phyloP scores from a whole-genome alignment of 2,888 invertebrate species.

The Spisula solida region DNA sequence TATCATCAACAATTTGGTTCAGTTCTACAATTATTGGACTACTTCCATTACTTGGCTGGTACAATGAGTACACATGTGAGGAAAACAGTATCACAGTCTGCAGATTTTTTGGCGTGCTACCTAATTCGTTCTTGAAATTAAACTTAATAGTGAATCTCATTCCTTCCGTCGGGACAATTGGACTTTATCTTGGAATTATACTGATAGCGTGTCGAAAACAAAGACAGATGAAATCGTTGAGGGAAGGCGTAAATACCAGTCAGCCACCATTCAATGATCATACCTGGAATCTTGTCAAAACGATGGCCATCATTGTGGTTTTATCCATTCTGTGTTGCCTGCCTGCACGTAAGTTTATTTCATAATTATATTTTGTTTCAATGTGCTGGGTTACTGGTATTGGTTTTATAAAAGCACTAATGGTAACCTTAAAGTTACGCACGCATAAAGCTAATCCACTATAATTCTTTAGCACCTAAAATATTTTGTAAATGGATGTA shows the following conservation, averaged over 20 bases:
- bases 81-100: conserved; percentile 57
- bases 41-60: conserved; percentile 73
- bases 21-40: conserved; percentile 67
- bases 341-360: conserved; percentile 63
- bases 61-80: conserved; percentile 31
- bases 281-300: conserved; percentile 66
- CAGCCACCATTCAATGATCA: conserved; percentile 44
- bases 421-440: not conserved
- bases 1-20: conserved; percentile 67
- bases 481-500: too few species aligned
- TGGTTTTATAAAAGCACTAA: not conserved
- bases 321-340: conserved; percentile 69
- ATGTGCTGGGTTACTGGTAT: not conserved
- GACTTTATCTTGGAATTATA: conserved; percentile 70
- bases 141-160: conserved; percentile 58
- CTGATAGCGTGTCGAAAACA: conserved; percentile 69
- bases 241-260: not conserved
- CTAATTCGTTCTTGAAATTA: conserved; percentile 63
- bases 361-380: not conserved
- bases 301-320: conserved; percentile 61
- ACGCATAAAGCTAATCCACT: not conserved
- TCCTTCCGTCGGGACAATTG: conserved; percentile 57
- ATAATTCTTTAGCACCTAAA: not conserved
- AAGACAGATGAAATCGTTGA: conserved; percentile 52
- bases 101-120: conserved; percentile 71